Evolutionary conservation across 1,140 invertebrate species (phyloP).

Genomic region (Drosophila elegans): DNA sequence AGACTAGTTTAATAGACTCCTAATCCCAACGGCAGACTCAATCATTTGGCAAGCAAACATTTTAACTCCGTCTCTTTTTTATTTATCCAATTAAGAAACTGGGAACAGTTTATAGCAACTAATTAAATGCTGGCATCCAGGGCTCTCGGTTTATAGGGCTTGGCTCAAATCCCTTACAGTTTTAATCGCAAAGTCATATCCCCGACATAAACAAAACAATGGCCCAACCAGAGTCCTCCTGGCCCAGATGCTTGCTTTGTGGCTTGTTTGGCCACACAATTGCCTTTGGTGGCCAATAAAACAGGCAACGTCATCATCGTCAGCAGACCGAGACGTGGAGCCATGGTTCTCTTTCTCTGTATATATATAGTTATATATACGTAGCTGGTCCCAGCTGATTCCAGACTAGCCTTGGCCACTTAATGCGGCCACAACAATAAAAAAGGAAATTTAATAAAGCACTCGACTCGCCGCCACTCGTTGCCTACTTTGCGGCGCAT

Average conservation of each 20-base stretch:
- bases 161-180: slow-evolving; percentile 29
- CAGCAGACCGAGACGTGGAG: slow-evolving; percentile 32
- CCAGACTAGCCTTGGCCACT: slow-evolving; percentile 66
- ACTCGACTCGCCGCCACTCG: slow-evolving; percentile 63
- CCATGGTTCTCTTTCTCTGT: neutral
- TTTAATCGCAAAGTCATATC: slow-evolving; percentile 68
- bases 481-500: slow-evolving; percentile 77
- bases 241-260: slow-evolving; percentile 56
- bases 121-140: slow-evolving; percentile 38
- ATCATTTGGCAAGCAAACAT: slow-evolving; percentile 37
- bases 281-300: slow-evolving; percentile 73
- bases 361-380: neutral
- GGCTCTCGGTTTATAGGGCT: slow-evolving; percentile 22
- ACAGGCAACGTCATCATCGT: slow-evolving; percentile 57
- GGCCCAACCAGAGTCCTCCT: slow-evolving; percentile 34
- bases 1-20: slow-evolving; percentile 15
- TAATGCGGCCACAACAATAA: slow-evolving; percentile 80
- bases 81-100: slow-evolving; percentile 43
- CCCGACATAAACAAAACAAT: slow-evolving; percentile 53
- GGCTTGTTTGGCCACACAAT: slow-evolving; percentile 67
- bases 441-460: slow-evolving; percentile 80
- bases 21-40: slow-evolving; percentile 24
- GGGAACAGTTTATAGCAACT: slow-evolving; percentile 29
- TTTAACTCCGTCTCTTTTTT: neutral
- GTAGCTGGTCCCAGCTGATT: slow-evolving; percentile 51